Base-by-base conservation (phyloP, 2,888 invertebrate species). In the Ischnura elegans region DNA sequence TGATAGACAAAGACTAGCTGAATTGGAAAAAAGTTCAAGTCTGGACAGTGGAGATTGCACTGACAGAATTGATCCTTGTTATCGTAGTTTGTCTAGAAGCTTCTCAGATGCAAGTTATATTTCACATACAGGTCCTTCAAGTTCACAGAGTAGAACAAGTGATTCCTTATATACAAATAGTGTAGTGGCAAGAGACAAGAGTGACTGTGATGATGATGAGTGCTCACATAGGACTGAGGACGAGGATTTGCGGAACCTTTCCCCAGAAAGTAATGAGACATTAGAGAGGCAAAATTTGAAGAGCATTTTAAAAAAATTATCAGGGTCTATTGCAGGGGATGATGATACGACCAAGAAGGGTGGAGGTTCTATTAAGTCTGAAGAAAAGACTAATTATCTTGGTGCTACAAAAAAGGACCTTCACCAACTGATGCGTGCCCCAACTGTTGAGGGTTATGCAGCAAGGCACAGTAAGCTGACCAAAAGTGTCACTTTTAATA, bases 401-500 rank as follows among this genome's bases (percentile, higher is more conserved):
- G 85, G 61, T 86, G 86, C 86, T 93, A 87, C 86, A 36, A 84
- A 86, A 93, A 94, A 46, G 61, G 93, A 94, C 85, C 86, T 93
- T 93, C 43, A 55, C 25, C 97, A 97, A 95, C 96, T 98, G 94
- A 97, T 98, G 96, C 96, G 97, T 95, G 98, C 98, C 47, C 98
- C 98, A 94, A 98, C 98, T 94, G 96, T 98, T 95, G 98, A 98
- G 97, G 98, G 98, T 0, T 98, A 98, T 96, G 98, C 98, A 94
- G 98, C 98, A 93, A 97, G 98, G 95, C 98, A 98, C 96, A 98
- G 98, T 94, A 98, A 98, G 96, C 97, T 98, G 95, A 97, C 98
- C 93, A 98, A 98, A 96, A 98, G 98, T 96, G 98, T 98, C 94
- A 98, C 98, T 94, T 98, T 98, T 96, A 98, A 98, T 96, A 96